These are phyloP conservation scores for Ptilonorhynchus violaceus DNA, from an alignment of 2,113 vertebrate genomes.

Conservation along the genomic window DNA sequence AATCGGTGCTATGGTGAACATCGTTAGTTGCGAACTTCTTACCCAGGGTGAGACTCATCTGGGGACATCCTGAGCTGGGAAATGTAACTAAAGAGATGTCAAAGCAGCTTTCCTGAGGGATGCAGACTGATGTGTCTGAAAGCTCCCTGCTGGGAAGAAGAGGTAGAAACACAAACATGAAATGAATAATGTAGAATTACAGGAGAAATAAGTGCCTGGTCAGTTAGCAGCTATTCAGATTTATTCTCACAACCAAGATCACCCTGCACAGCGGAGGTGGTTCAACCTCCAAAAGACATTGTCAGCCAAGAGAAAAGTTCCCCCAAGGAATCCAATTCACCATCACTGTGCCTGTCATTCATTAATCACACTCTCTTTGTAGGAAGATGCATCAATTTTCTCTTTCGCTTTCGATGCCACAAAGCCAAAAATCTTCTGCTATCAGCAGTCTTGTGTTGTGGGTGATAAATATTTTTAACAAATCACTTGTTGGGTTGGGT, in stretches of 20 bases:
- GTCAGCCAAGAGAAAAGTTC: background rate
- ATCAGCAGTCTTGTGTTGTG: background rate
- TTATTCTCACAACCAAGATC: background rate
- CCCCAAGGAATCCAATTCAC: background rate
- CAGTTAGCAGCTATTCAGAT: background rate
- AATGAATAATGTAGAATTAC: background rate
- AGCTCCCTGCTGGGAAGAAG: background rate
- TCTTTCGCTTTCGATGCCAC: background rate
- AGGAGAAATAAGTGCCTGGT: background rate
- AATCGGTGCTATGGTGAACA: accelerated
- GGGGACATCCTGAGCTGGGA: background rate
- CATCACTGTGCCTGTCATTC: background rate
- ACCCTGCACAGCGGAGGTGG: background rate
- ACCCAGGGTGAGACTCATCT: background rate
- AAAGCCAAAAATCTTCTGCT: background rate
- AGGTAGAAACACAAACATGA: background rate
- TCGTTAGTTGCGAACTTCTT: background rate
- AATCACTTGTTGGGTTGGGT: background rate
- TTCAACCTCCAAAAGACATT: background rate
- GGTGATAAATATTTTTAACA: constrained; percentile 6
- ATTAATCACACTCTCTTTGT: background rate
- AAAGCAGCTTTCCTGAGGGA: background rate
- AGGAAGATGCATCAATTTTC: background rate
- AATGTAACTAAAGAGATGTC: background rate
- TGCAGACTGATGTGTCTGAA: background rate